phyloP scores from a whole-genome alignment of 2,888 invertebrate species.

The Apoderus coryli region DNA sequence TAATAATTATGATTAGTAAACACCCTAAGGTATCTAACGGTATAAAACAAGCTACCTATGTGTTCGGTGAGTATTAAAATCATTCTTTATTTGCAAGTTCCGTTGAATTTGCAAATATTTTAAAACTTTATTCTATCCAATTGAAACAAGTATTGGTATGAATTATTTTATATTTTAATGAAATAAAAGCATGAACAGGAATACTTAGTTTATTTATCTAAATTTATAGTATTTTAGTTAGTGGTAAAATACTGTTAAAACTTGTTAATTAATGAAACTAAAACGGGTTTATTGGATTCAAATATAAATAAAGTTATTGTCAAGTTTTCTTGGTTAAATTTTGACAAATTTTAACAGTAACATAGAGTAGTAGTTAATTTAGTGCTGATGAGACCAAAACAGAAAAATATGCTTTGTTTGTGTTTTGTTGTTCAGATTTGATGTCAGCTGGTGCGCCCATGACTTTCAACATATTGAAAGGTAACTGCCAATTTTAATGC shows the following conservation, averaged over 20 bases:
- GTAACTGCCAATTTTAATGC: slow-evolving; percentile 45
- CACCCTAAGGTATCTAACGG: too few species aligned
- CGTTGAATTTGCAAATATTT: too few species aligned
- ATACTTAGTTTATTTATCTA: background rate
- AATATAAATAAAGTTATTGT: background rate
- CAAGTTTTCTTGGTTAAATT: background rate
- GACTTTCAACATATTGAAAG: slow-evolving; percentile 79
- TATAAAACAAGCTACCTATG: too few species aligned
- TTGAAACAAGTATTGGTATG: too few species aligned
- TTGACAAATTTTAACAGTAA: background rate
- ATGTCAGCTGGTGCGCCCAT: slow-evolving; percentile 69
- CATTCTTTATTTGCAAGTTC: too few species aligned
- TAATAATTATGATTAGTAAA: too few species aligned
- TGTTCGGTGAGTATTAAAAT: too few species aligned
- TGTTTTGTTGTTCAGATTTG: slow-evolving; percentile 61
- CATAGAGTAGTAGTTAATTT: slow-evolving; percentile 25
- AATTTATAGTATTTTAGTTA: too few species aligned
- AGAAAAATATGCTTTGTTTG: slow-evolving; percentile 42
- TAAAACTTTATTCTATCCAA: too few species aligned
- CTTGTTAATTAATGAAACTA: too few species aligned
- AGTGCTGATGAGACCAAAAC: slow-evolving; percentile 35
- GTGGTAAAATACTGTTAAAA: too few species aligned
- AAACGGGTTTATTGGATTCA: too few species aligned
- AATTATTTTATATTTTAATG: slow-evolving; percentile 16
- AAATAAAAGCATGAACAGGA: slow-evolving; percentile 8